Conservation (phyloP, 1,140 invertebrate species). For the Tribolium madens region DNA sequence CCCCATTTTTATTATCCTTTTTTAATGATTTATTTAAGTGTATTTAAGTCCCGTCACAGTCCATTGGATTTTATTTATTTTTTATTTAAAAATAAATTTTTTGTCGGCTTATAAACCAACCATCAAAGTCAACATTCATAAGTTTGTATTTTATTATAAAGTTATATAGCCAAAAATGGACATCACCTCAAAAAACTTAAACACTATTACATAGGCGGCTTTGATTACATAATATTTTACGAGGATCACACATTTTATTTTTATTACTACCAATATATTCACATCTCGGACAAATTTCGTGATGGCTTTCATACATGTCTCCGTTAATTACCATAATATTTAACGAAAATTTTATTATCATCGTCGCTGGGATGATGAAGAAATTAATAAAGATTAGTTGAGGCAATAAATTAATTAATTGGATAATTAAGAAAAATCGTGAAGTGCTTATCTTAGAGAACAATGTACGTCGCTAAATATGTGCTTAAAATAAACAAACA, state of each 20-base stretch:
- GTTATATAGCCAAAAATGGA: slow-evolving; percentile 20
- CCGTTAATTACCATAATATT: slow-evolving; percentile 28
- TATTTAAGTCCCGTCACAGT: neutral
- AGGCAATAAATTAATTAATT: slow-evolving; percentile 6
- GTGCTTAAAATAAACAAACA: slow-evolving; percentile 46
- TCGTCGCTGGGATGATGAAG: neutral
- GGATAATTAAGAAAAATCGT: slow-evolving; percentile 1
- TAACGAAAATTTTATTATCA: slow-evolving; percentile 1
- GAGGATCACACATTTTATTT: slow-evolving; percentile 32
- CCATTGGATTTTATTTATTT: neutral
- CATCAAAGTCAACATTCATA: neutral
- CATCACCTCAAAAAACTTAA: slow-evolving; percentile 17
- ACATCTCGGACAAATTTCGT: slow-evolving; percentile 25
- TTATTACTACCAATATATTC: slow-evolving; percentile 30
- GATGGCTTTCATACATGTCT: slow-evolving; percentile 21
- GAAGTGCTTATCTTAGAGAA: neutral
- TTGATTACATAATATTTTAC: slow-evolving; percentile 37
- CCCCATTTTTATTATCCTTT: neutral
- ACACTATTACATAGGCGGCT: slow-evolving; percentile 31
- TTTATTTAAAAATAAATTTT: neutral
- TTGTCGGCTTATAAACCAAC: neutral
- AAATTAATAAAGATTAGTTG: neutral
- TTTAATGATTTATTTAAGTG: neutral
- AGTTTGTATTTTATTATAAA: slow-evolving; percentile 16
- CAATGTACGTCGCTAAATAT: slow-evolving; percentile 15